Conservation (phyloP, 1,140 invertebrate species). For the Sinonovacula constricta region DNA sequence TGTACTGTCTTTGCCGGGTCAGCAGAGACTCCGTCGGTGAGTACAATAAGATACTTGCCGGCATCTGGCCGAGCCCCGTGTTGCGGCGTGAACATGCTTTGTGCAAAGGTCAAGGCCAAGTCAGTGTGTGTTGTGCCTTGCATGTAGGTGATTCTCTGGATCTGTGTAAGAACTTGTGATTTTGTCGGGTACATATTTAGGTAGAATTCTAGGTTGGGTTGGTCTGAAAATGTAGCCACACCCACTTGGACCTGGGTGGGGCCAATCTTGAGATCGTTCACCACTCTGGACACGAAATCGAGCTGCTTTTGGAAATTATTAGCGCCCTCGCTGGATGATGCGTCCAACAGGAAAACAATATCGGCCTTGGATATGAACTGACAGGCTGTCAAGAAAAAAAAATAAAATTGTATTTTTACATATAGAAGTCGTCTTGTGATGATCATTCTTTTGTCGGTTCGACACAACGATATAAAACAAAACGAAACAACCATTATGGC, state of each 20-base stretch:
- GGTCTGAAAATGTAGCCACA: constrained; percentile 58
- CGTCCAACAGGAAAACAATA: constrained; percentile 68
- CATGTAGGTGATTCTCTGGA: constrained; percentile 52
- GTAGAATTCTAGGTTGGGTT: constrained; percentile 54
- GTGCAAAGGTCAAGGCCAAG: constrained; percentile 59
- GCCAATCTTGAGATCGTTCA: constrained; percentile 57
- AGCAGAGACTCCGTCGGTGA: constrained; percentile 61
- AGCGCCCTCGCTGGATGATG: constrained; percentile 63
- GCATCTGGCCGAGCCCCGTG: constrained; percentile 52
- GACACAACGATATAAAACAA: too few species aligned
- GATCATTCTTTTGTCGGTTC: too few species aligned
- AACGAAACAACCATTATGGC: too few species aligned
- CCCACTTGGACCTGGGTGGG: constrained; percentile 61
- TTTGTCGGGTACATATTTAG: constrained; percentile 61
- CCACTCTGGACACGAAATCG: constrained; percentile 58
- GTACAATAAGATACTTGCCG: constrained; percentile 53
- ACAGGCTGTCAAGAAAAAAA: constrained; percentile 13
- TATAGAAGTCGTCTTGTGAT: neutral
- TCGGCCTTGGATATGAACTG: constrained; percentile 54
- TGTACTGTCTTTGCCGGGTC: constrained; percentile 32
- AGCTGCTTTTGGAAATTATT: constrained; percentile 58
- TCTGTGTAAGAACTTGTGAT: constrained; percentile 45
- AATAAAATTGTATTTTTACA: neutral
- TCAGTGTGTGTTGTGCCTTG: constrained; percentile 59
- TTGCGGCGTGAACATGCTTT: constrained; percentile 39